Base-by-base conservation (phyloP, 1,140 invertebrate species). In the Liolophura sinensis region DNA sequence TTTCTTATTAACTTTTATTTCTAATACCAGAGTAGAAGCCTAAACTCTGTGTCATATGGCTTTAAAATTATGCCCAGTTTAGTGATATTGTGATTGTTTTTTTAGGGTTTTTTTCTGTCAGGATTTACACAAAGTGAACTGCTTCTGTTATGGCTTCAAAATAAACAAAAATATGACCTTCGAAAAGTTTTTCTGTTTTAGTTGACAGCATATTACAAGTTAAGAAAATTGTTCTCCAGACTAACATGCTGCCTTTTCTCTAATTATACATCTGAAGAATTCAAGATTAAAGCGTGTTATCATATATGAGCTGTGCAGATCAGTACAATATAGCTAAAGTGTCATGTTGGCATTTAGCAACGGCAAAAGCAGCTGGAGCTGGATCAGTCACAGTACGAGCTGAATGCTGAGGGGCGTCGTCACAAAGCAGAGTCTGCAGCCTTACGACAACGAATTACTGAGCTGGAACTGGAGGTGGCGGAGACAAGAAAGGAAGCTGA, bases 401-500 rank as follows among this genome's bases (percentile, higher is more conserved):
- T 80, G 20, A 73, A 67, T 46, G 77, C 78, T 20, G 59, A 70
- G 14, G 70, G 68, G 3, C 60, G 80, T 25, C 72, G 81, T 7
- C 64, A 74, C 50, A 71, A 75, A 46, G 74, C 79, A 20, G 81
- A 84, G 66, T 57, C 76, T 12, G 68, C 71, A 1, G 75, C 74
- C 60, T 70, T 83, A 24, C 69, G 73, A 15, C 77, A 78, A 60
- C 70, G 75, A 52, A 68, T 82, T 0, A 65, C 67, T 14, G 78
- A 82, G 52, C 68, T 83, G 1, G 82, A 84, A 55, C 69, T 82
- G 11, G 76, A 83, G 65, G 64, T 84, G 57, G 49, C 73, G 12
- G 82, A 83, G 62, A 75, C 81, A 6, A 68, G 81, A 47, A 78
- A 79, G 57, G 83, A 84, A 59, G 82, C 81, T 51, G 83, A 84